Percentiles rank a stretch among this genome's conserved stretches.
These are phyloP conservation scores for Willisornis vidua DNA, from an alignment of 2,113 vertebrate genomes.

Conservation along the genomic window DNA sequence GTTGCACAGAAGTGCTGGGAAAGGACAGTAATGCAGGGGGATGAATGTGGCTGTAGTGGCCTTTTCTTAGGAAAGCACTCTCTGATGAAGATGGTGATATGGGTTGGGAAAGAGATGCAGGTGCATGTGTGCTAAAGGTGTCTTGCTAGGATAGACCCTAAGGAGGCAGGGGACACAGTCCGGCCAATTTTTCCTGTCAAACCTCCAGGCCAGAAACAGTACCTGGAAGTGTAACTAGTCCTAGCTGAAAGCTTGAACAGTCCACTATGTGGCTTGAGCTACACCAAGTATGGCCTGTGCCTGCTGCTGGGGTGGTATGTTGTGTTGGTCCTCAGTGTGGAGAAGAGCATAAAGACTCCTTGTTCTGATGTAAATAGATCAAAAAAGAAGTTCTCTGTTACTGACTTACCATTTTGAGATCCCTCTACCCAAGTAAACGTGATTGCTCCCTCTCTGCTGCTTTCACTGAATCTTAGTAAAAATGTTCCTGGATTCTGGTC, in stretches of 20 bases:
- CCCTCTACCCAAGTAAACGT: conserved; percentile 98
- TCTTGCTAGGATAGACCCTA: not conserved
- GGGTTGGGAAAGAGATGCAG: not conserved
- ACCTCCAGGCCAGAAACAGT: not conserved
- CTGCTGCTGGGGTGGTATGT: not conserved
- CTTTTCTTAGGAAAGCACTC: not conserved
- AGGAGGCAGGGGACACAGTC: not conserved
- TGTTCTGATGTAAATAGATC: not conserved
- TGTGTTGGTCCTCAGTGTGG: not conserved
- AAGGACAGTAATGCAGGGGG: not conserved
- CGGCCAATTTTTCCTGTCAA: not conserved
- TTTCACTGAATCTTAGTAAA: conserved; percentile 94
- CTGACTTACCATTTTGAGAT: conserved; percentile 78
- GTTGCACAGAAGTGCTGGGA: fast-evolving
- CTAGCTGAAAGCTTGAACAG: not conserved
- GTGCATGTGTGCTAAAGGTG: not conserved
- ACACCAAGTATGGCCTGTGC: fast-evolving
- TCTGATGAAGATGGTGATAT: not conserved
- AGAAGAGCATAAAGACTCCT: not conserved
- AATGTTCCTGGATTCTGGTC: conserved; percentile 89
- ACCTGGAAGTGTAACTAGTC: not conserved
- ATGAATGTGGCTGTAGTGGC: not conserved
- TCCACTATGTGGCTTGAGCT: not conserved
- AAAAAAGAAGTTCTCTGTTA: not conserved
- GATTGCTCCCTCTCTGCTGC: conserved; percentile 93